These are phyloP conservation scores for Odontocolon sp. DNA, from an alignment of 2,888 invertebrate species.

Conservation along the genomic window DNA sequence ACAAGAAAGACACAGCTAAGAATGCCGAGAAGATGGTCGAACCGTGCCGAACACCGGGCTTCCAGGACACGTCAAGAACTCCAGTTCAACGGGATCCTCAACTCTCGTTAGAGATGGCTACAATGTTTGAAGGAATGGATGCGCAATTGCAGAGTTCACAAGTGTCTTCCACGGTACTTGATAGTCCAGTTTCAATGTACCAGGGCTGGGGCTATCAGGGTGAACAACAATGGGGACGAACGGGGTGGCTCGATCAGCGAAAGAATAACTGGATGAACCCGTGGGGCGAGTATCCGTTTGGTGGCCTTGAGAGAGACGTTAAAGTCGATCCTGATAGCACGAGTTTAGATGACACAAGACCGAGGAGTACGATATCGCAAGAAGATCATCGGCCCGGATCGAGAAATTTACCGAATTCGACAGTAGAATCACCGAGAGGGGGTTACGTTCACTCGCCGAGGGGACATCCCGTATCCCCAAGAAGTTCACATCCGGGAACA, in stretches of 20 bases:
- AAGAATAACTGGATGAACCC: slow-evolving; percentile 79
- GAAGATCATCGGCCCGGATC: slow-evolving; percentile 77
- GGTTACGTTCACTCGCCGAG: slow-evolving; percentile 72
- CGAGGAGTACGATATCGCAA: slow-evolving; percentile 75
- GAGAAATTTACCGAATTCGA: slow-evolving; percentile 73
- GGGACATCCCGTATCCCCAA: slow-evolving; percentile 74
- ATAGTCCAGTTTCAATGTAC: slow-evolving; percentile 82
- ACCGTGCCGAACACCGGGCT: slow-evolving; percentile 65
- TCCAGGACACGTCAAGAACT: slow-evolving; percentile 70
- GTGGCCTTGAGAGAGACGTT: slow-evolving; percentile 81
- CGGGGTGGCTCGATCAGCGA: slow-evolving; percentile 78
- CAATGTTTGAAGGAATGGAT: slow-evolving; percentile 90
- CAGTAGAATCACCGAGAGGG: slow-evolving; percentile 71
- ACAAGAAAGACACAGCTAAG: slow-evolving; percentile 78
- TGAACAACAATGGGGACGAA: slow-evolving; percentile 78
- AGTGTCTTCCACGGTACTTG: slow-evolving; percentile 91
- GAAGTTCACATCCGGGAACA: slow-evolving; percentile 73
- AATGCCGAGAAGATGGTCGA: slow-evolving; percentile 73
- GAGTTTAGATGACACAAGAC: slow-evolving; percentile 80
- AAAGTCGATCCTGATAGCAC: slow-evolving; percentile 91
- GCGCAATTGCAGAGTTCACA: slow-evolving; percentile 92
- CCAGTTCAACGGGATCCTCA: slow-evolving; percentile 79
- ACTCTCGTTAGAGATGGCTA: slow-evolving; percentile 87
- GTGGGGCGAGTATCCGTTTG: slow-evolving; percentile 78
- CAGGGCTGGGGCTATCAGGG: slow-evolving; percentile 80